A percentile compares a stretch with the other conserved stretches of the same genome.
These are phyloP conservation scores for Buceros bicornis DNA, from an alignment of 2,797 vertebrate genomes.

Conservation along the genomic window DNA sequence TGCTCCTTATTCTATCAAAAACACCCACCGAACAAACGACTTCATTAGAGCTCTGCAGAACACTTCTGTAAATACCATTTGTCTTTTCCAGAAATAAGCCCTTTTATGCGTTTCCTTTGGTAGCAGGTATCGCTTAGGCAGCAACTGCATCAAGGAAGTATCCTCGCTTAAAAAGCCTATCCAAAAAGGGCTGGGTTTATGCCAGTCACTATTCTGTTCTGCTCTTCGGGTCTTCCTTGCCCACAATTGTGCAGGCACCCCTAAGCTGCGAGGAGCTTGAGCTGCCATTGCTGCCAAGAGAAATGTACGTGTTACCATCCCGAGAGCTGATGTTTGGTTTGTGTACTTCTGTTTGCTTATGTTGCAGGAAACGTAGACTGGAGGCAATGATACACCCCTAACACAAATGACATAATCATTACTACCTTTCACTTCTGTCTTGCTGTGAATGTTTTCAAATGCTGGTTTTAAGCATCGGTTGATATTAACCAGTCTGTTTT, in stretches of 20 bases:
- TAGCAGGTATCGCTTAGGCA: not conserved
- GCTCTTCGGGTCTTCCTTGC: too few relatives aligned
- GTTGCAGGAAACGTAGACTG: not conserved
- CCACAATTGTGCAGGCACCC: rapidly evolving
- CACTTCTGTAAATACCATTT: not conserved
- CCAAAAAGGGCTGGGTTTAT: rapidly evolving
- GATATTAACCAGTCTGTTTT: not conserved
- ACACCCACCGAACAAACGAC: rapidly evolving
- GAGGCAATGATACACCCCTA: not conserved
- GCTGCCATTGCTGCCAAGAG: not conserved
- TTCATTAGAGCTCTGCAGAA: not conserved
- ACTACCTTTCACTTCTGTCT: not conserved
- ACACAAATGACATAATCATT: not conserved
- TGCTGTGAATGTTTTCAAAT: not conserved
- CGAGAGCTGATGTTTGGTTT: not conserved
- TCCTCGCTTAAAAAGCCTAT: not conserved
- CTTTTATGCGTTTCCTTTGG: not conserved
- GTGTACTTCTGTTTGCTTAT: not conserved
- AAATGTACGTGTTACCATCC: rapidly evolving
- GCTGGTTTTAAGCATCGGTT: not conserved
- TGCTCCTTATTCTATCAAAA: not conserved
- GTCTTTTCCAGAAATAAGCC: not conserved
- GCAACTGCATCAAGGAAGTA: not conserved
- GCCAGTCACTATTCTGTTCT: not conserved
- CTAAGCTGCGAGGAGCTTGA: not conserved